A percentile compares a stretch with the other conserved stretches of the same genome.
Conservation (phyloP, 2,888 invertebrate species). For the Adineta ricciae region DNA sequence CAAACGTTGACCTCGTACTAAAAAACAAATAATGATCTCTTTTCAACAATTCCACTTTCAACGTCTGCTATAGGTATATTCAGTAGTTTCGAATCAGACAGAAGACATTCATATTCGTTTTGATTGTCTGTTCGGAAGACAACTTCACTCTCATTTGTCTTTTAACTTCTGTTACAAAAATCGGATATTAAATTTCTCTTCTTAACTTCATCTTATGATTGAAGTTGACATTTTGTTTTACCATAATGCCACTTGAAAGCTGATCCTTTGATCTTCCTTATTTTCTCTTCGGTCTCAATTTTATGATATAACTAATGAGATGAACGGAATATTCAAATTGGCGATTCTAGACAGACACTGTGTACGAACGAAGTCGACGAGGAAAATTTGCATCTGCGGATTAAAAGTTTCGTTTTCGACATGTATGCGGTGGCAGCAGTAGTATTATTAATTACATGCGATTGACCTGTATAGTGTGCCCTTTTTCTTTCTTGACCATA, state of each 20-base stretch:
- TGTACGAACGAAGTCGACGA: background rate
- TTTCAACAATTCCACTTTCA: background rate
- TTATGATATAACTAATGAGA: slow-evolving; percentile 3
- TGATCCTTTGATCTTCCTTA: background rate
- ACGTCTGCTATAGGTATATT: background rate
- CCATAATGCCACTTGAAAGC: background rate
- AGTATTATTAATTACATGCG: background rate
- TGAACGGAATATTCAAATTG: background rate
- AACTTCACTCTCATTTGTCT: background rate
- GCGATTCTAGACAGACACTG: background rate
- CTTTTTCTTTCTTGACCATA: background rate
- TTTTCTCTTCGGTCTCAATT: background rate
- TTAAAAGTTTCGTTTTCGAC: background rate
- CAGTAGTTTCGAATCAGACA: background rate
- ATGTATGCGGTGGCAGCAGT: background rate
- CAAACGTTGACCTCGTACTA: background rate
- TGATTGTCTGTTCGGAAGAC: background rate
- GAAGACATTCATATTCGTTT: background rate
- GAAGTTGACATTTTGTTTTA: slow-evolving; percentile 1
- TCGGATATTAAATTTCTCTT: background rate
- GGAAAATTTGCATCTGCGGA: background rate
- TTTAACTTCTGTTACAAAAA: background rate
- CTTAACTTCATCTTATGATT: background rate
- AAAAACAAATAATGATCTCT: background rate
- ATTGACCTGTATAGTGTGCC: background rate